phyloP scores from a whole-genome alignment of 2,113 vertebrate species.

The Bubo scandiacus region DNA sequence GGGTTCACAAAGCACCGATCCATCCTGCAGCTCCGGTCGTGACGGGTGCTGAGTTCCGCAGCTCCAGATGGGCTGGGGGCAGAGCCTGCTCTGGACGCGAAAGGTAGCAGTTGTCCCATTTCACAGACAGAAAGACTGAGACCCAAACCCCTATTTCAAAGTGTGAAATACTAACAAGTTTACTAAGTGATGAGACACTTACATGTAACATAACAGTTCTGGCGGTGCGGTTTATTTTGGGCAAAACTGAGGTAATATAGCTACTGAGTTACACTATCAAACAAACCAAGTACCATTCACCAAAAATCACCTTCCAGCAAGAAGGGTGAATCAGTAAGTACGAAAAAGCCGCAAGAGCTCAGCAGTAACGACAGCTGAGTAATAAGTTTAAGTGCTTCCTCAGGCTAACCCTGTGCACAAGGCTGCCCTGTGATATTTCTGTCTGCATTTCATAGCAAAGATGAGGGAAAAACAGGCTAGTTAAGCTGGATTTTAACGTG shows the following conservation, averaged over 20 bases:
- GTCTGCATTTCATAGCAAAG: not conserved
- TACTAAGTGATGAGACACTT: not conserved
- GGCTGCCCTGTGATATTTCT: not conserved
- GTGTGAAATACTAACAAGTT: not conserved
- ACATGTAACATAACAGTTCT: rapidly evolving
- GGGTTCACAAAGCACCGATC: not conserved
- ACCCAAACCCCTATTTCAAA: too few relatives aligned
- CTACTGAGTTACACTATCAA: not conserved
- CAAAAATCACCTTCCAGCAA: not conserved
- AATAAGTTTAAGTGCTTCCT: not conserved
- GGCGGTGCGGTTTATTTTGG: not conserved
- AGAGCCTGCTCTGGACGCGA: not conserved
- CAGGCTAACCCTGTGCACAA: not conserved
- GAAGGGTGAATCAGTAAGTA: too few relatives aligned
- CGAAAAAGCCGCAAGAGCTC: not conserved
- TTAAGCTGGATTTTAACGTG: not conserved
- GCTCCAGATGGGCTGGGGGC: not conserved
- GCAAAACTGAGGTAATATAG: not conserved
- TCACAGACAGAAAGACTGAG: not conserved
- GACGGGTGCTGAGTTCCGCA: too few relatives aligned
- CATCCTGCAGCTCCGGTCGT: not conserved
- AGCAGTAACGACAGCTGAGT: not conserved
- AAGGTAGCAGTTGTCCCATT: not conserved
- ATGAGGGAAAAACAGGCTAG: too few relatives aligned
- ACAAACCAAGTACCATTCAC: not conserved